phyloP scores from a whole-genome alignment of 2,888 invertebrate species.

The Volucella inanis region DNA sequence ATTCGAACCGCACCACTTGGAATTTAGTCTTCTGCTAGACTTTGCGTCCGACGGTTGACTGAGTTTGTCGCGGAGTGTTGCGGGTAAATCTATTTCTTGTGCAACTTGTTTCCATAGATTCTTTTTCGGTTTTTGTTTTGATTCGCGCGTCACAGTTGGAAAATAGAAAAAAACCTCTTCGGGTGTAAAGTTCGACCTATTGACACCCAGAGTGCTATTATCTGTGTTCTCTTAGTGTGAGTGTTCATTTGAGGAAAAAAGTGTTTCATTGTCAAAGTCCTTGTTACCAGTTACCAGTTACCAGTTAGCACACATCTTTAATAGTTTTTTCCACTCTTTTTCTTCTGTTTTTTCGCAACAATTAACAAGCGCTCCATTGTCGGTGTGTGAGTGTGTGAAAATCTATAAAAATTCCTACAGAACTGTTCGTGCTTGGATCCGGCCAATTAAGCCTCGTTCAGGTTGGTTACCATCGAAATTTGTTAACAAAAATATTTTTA shows the following conservation, averaged over 20 bases:
- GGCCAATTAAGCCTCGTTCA: slow-evolving; percentile 57
- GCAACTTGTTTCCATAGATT: slow-evolving; percentile 32
- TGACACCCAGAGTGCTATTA: slow-evolving; percentile 4
- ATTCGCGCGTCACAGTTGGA: slow-evolving; percentile 37
- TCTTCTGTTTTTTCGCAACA: neutral
- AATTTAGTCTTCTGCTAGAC: slow-evolving; percentile 64
- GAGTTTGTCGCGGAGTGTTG: slow-evolving; percentile 11
- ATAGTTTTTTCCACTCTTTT: slow-evolving; percentile 2
- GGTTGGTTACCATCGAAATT: slow-evolving; percentile 56
- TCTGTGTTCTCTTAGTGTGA: slow-evolving; percentile 38
- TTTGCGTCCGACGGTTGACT: slow-evolving; percentile 63
- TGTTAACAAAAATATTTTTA: neutral
- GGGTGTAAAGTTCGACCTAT: slow-evolving; percentile 41
- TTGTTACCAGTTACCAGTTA: slow-evolving; percentile 3
- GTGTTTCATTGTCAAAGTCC: slow-evolving; percentile 39
- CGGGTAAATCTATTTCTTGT: neutral
- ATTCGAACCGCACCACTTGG: slow-evolving; percentile 46
- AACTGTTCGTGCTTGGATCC: slow-evolving; percentile 23
- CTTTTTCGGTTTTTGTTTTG: slow-evolving; percentile 49
- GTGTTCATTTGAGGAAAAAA: slow-evolving; percentile 35
- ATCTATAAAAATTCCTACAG: slow-evolving; percentile 16
- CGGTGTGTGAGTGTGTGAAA: slow-evolving; percentile 24
- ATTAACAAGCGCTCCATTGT: slow-evolving; percentile 30
- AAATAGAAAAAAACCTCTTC: slow-evolving; percentile 5
- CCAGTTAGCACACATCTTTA: slow-evolving; percentile 1